Conservation (phyloP, 2,888 invertebrate genomes). For the Aleiodes leptofemur region DNA sequence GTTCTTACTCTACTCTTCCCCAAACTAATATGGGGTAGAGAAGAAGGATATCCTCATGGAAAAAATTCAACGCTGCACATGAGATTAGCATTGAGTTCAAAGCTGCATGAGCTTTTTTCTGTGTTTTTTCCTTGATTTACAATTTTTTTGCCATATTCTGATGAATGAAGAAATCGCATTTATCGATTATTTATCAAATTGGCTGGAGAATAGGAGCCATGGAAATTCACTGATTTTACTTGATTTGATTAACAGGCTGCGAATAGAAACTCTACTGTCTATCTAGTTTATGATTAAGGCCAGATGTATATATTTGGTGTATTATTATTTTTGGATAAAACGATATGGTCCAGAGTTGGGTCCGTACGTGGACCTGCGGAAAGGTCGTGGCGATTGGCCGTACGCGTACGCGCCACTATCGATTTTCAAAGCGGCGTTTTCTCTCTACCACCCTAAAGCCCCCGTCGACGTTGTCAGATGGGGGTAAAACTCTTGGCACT, state of each 20-base stretch:
- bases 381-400: slow-evolving; percentile 57
- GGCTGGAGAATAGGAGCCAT: no score
- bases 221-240: no score
- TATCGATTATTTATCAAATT: no score
- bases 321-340: not conserved
- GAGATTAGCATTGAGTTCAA: slow-evolving; percentile 27
- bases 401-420: slow-evolving; percentile 47
- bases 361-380: slow-evolving; percentile 53
- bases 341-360: slow-evolving; percentile 48
- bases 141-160: no score
- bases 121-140: slow-evolving; percentile 11
- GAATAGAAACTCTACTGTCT: no score
- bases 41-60: slow-evolving; percentile 25
- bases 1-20: slow-evolving; percentile 1
- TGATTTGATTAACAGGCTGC: no score
- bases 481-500: no score
- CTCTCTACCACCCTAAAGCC: slow-evolving; percentile 22
- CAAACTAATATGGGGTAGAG: not conserved
- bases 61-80: slow-evolving; percentile 22
- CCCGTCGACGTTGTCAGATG: slow-evolving; percentile 12
- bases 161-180: no score
- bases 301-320: not conserved
- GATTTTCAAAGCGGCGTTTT: slow-evolving; percentile 42
- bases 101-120: not conserved
- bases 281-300: no score